Base-by-base conservation (phyloP, 1,140 invertebrate genomes). In the Ptiloglossa arizonensis region DNA sequence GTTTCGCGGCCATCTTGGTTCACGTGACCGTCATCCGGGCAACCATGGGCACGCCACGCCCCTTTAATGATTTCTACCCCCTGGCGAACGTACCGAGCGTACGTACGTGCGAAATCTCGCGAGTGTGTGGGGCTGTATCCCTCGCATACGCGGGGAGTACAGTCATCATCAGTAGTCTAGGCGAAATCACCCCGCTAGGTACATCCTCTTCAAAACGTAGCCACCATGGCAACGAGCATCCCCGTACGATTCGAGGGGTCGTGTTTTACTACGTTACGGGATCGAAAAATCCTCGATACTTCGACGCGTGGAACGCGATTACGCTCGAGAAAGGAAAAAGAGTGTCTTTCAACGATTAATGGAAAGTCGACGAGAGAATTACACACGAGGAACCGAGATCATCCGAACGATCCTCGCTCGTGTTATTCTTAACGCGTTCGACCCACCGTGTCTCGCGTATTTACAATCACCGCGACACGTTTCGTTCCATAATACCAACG, bases 51-150 rank as follows among this genome's bases (percentile, higher is more conserved):
- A 91, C 88, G 91, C 90, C 92, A 92, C 92, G 92, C 92, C 92
- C 92, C 82, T 93, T 93, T 93, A 93, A 92, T 93, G 92, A 92
- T 92, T 93, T 92, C 92, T 91, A 92, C 92, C 92, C 92, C 90
- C 88, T 90, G 90, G 89, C 87, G 88, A 91, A 89, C 86, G 85
- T 81, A 52, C 77, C 60, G 70, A 56, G 69, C 76, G 76, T 83
- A 79, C 60, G 71, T 85, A 89, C 81, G 86, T 86, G 84, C 84
- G 85, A 89, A 88, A 88, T 87, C 87, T 86, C 85, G 66, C 79
- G 63, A 56, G 68, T 76, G 44, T 69, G 62, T 81, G 62, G 72
- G 64, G 77, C 24, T 57, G 66, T 87, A 66, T 80, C 78, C 81
- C 88, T 81, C 82, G 72, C 78, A 81, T 77, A 82, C 81, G 86